These are phyloP conservation scores for Rhynchotus rufescens DNA, from an alignment of 2,797 vertebrate genomes.

Conservation along the genomic window DNA sequence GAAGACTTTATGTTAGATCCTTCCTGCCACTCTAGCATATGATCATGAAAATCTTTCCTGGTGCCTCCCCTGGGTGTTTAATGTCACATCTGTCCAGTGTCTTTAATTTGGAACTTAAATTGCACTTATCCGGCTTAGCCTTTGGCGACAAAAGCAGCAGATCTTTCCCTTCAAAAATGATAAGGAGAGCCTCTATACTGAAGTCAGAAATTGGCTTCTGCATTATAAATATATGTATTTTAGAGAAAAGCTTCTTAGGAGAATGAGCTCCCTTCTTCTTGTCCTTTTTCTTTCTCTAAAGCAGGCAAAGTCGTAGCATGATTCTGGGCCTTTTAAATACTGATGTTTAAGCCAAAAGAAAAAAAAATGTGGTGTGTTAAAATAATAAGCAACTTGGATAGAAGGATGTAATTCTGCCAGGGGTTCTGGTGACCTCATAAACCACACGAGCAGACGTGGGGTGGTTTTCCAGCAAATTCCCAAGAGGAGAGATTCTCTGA, in stretches of 20 bases:
- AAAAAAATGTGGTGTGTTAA: not conserved
- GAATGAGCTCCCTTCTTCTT: not conserved
- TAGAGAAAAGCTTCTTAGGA: not conserved
- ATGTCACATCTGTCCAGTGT: not conserved
- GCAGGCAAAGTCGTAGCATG: not conserved
- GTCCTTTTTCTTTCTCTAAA: not conserved
- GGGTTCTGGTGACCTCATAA: slow-evolving; percentile 44
- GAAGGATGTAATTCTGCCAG: slow-evolving; percentile 36
- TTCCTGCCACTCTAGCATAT: rapidly evolving
- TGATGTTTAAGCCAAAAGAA: not conserved
- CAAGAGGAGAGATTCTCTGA: not conserved
- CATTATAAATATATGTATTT: not conserved
- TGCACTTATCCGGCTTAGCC: not conserved
- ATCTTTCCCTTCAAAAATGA: not conserved
- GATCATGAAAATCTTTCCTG: not conserved
- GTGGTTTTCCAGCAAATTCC: not conserved
- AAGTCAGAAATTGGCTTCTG: not conserved
- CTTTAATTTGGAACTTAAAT: not conserved
- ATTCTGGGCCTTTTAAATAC: not conserved
- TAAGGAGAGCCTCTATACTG: not conserved
- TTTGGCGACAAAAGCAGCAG: not conserved
- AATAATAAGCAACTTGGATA: slow-evolving; percentile 27
- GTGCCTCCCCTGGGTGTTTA: not conserved
- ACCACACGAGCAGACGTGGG: not conserved
- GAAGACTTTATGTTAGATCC: not conserved